Base-by-base conservation (phyloP, 2,797 vertebrate species). In the Danio choprae region DNA sequence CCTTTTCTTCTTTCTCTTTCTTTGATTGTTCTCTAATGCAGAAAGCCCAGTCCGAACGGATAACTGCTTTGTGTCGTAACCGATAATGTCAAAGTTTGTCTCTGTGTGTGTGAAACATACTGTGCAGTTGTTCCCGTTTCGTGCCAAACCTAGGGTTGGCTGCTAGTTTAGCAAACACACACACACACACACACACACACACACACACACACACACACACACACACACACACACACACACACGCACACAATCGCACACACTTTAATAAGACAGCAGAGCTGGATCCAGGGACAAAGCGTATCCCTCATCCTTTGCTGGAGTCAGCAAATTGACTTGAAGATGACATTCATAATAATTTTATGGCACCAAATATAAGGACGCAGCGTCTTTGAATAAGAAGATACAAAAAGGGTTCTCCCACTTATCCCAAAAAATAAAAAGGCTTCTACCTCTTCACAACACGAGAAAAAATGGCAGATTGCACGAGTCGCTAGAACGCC, bases 381-480 rank as follows among this genome's bases (percentile, higher is more conserved):
- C 93, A 91, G 94, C 88, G 94, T 96, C 95, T 97, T 97, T 96
- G 90, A 87, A 94, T 84, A 81, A 77, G 82, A 68, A 82, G 88
- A 56, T 64, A 79, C 77, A 90, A 89, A 89, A 96, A 93, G 96
- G 96, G 95, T 96, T 96, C 94, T 96, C 96, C 96, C 96, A 97
- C 95, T 96, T 95, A 94, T 93, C 95, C 96, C 29, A 29, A 29
- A 29, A n/a, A 96, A 97, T n/a, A n/a, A 98, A 97, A 94, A 95
- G 96, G 95, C 95, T 98, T 98, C 97, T 99, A 98, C 98, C 98
- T 98, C 98, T 98, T 96, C 95, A 97, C 96, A 96, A 92, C 92
- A 92, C 94, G 93, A 97, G 93, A 97, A 96, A 96, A 95, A 95
- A 95, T 88, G 93, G 95, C 95, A 95, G 96, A 98, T 97, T 95